Evolutionary conservation across 2,888 invertebrate species (phyloP).

Genomic region (Selenia dentaria): DNA sequence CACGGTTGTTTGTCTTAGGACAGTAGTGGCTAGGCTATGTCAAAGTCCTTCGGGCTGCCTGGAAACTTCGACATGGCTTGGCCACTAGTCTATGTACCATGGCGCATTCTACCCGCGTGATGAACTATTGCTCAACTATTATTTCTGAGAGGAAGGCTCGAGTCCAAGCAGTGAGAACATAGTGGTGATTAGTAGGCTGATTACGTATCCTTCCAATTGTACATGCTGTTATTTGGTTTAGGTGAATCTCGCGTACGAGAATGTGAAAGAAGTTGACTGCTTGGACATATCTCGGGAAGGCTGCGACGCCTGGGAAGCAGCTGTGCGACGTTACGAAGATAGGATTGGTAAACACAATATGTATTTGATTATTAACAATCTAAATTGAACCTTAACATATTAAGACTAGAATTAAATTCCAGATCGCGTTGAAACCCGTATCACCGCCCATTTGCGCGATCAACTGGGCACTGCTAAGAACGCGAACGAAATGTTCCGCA

Average conservation of each 20-base stretch:
- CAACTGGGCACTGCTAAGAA: conserved; percentile 99
- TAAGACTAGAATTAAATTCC: conserved; percentile 1
- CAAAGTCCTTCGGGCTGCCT: no score
- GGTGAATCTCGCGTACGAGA: conserved; percentile 97
- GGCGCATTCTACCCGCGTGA: no score
- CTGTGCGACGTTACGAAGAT: conserved; percentile 98
- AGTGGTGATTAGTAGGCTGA: no score
- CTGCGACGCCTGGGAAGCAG: conserved; percentile 98
- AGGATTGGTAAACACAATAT: conserved; percentile 88
- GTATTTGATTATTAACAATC: background rate
- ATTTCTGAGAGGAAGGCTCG: no score
- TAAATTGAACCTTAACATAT: background rate
- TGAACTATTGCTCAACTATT: no score
- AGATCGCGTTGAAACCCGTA: conserved; percentile 98
- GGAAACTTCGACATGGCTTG: no score
- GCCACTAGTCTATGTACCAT: no score
- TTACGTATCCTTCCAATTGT: no score
- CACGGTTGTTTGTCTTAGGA: no score
- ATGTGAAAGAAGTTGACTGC: conserved; percentile 99
- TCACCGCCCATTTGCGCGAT: conserved; percentile 98
- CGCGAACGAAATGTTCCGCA: conserved; percentile 99
- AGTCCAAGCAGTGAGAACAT: no score
- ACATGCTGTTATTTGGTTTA: no score
- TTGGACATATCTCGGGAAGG: conserved; percentile 98
- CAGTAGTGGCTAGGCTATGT: no score